Base-by-base conservation (phyloP, 2,113 vertebrate species). In the Uropsilus gracilis region DNA sequence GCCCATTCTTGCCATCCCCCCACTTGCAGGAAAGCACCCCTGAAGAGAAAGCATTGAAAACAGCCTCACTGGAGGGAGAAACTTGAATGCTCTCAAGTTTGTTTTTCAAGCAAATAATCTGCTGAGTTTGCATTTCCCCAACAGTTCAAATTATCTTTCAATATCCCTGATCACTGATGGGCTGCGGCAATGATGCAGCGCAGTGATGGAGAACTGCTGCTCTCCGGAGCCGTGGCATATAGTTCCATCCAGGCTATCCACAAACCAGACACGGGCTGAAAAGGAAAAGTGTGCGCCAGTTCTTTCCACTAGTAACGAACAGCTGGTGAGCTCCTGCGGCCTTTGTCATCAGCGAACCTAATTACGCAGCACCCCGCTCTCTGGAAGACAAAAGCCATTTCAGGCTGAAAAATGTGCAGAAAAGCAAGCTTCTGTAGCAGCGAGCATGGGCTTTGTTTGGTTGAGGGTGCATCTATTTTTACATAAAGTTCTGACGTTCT, bases 301-400 rank as follows among this genome's bases (percentile, higher is more conserved):
- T 83, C 46, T 20, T 72, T 57, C 48, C 1, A 7, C 46, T 22
- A 50, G 63, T n/a, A 8, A 8, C 50, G 44, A 64, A 9, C 48
- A 46, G 42, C 64, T 20, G 9, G 71, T 32, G 53, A 50, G 39
- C 22, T 26, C 2, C 86, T 12, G 64, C 48, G 61, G 69, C 66
- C 95, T 94, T 90, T 66, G 96, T 90, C 82, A 91, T 96, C 95
- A 50, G 42, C 81, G 89, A 42, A 91, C 84, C 34, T 94, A 76
- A 97, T 94, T 94, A 92, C 96, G 81, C 94, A 32, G 61, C 95
- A 96, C 94, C 77, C 81, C 80, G 78, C 59, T 92, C 86, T 90
- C 89, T 53, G n/a, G 0, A 1, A 97, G 95, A 93, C 57, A 85
- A 92, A 96, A 96, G 92, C 87, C 96, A 94, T 95, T 86, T 77